Conservation (phyloP, 2,113 vertebrate species). For the Alexandromys fortis region DNA sequence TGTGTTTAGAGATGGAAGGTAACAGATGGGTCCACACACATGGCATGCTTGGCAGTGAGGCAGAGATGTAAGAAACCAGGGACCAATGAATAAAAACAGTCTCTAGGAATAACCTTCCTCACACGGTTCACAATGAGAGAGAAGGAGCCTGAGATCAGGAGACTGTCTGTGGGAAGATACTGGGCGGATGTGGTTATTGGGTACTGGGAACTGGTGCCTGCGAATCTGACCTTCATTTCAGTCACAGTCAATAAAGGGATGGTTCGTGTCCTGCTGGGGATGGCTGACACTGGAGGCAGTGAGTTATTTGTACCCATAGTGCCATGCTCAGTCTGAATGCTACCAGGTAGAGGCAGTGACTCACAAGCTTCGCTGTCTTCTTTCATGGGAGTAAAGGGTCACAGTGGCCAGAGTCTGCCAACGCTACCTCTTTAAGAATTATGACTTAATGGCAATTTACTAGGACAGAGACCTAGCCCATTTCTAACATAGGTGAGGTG, state of each 20-base stretch:
- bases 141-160: neutral
- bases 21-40: accelerated
- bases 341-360: accelerated
- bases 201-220: neutral
- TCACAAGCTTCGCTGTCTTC: neutral
- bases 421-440: neutral
- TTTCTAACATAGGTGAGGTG: accelerated
- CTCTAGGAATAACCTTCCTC: neutral
- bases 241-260: neutral
- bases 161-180: neutral
- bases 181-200: neutral
- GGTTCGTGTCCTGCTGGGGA: too few species aligned
- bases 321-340: too few species aligned
- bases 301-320: neutral
- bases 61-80: neutral
- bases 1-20: neutral
- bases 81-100: neutral
- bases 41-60: neutral
- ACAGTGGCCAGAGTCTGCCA: accelerated
- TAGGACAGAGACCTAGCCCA: neutral
- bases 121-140: neutral
- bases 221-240: neutral
- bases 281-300: neutral
- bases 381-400: too few species aligned
- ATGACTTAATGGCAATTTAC: neutral